These are phyloP conservation scores for Halictus rubicundus DNA, from an alignment of 1,140 invertebrate species.

Conservation along the genomic window DNA sequence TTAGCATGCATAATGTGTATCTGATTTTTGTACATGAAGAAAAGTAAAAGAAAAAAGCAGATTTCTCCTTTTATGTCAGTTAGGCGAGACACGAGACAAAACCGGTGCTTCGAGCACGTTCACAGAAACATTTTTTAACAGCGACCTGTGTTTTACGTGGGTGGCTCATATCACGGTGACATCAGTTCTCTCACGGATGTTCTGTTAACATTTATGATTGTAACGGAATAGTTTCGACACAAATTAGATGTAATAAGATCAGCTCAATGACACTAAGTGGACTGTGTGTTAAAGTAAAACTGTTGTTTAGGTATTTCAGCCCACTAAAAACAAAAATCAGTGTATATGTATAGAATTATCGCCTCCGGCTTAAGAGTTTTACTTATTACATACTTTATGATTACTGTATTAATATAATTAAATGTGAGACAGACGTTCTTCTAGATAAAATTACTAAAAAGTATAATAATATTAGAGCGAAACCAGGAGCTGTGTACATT, in stretches of 20 bases:
- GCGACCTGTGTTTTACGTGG: constrained; percentile 29
- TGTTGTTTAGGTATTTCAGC: constrained; percentile 65
- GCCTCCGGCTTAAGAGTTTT: constrained; percentile 64
- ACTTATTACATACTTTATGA: constrained; percentile 63
- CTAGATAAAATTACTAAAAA: constrained; percentile 58
- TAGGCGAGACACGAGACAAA: constrained; percentile 30
- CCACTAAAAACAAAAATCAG: constrained; percentile 63
- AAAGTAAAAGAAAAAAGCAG: not conserved
- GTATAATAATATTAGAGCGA: constrained; percentile 48
- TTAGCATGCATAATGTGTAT: constrained; percentile 28
- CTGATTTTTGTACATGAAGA: constrained; percentile 37
- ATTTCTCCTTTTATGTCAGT: constrained; percentile 64
- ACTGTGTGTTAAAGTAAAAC: constrained; percentile 66
- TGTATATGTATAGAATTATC: constrained; percentile 71
- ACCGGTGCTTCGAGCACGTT: constrained; percentile 13
- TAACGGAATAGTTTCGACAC: constrained; percentile 39
- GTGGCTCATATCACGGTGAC: constrained; percentile 42
- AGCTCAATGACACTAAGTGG: constrained; percentile 76
- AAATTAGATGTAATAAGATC: constrained; percentile 70
- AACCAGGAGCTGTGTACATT: constrained; percentile 44
- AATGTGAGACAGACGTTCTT: constrained; percentile 63
- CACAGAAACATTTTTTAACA: constrained; percentile 36
- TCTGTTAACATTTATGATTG: constrained; percentile 40
- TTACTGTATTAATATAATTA: constrained; percentile 63
- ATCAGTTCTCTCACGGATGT: constrained; percentile 26